Evolutionary conservation across 2,888 invertebrate species (phyloP).

Genomic region (Operophtera brumata): DNA sequence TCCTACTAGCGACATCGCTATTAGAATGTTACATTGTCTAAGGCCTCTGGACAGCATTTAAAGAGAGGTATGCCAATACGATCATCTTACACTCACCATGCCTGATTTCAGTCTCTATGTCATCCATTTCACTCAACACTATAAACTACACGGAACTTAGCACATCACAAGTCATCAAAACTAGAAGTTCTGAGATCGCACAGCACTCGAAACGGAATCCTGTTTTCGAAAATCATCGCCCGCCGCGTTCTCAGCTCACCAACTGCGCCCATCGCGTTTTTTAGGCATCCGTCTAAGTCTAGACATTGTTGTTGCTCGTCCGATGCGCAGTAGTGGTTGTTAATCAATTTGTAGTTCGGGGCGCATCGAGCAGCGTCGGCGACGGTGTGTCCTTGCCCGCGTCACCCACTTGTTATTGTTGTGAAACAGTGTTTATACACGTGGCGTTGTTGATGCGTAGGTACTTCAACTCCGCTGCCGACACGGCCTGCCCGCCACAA

Average conservation of each 20-base stretch:
- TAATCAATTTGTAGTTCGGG: constrained; percentile 46
- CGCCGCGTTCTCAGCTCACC: constrained; percentile 35
- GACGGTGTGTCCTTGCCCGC: constrained; percentile 64
- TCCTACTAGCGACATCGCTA: too few relatives aligned
- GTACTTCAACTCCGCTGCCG: constrained; percentile 60
- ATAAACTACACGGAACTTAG: constrained; percentile 39
- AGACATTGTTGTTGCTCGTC: constrained; percentile 36
- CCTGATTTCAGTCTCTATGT: constrained; percentile 42
- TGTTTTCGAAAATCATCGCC: constrained; percentile 48
- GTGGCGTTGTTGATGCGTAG: constrained; percentile 69
- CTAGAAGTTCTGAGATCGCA: constrained; percentile 10
- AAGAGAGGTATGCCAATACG: constrained; percentile 34
- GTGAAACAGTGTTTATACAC: constrained; percentile 79
- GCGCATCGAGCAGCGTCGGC: constrained; percentile 44
- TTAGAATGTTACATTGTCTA: too few relatives aligned
- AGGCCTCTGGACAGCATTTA: too few relatives aligned
- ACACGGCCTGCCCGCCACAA: constrained; percentile 66
- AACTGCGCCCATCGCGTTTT: constrained; percentile 47
- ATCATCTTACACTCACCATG: constrained; percentile 55
- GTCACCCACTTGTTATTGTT: constrained; percentile 74
- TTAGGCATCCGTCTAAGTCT: constrained; percentile 38
- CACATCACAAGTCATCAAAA: constrained; percentile 31
- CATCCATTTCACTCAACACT: constrained; percentile 50
- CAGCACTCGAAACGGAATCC: constrained; percentile 37
- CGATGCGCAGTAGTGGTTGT: constrained; percentile 43